Conservation (phyloP, 2,113 vertebrate genomes). For the Ibidorhyncha struthersii region DNA sequence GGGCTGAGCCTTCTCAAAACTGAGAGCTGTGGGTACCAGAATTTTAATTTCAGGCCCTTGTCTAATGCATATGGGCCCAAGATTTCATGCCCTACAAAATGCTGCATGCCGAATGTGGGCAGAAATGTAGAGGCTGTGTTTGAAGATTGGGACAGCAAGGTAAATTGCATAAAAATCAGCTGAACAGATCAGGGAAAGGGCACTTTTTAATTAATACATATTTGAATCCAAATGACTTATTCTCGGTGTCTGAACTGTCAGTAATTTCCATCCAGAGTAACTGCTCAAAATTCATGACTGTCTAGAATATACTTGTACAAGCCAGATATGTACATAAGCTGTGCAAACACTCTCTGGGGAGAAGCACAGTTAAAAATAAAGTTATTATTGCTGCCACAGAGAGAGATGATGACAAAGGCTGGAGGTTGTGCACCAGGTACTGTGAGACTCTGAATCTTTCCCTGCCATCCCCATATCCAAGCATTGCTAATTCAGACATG, state of each 20-base stretch:
- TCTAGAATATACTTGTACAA: neutral
- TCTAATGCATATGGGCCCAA: neutral
- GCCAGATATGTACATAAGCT: neutral
- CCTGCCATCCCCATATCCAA: neutral
- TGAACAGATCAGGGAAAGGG: neutral
- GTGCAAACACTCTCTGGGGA: conserved; percentile 15
- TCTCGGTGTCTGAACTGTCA: neutral
- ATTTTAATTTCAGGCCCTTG: conserved; percentile 15
- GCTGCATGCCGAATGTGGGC: neutral
- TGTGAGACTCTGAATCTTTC: neutral
- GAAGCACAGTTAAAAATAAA: conserved; percentile 44
- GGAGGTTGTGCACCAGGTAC: neutral
- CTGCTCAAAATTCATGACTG: conserved; percentile 36
- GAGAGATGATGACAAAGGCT: neutral
- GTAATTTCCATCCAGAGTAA: conserved; percentile 34
- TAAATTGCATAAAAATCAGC: conserved; percentile 1
- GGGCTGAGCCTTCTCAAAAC: neutral
- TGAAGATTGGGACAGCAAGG: neutral
- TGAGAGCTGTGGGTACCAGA: neutral
- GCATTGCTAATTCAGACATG: neutral
- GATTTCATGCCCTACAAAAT: neutral
- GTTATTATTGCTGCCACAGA: neutral
- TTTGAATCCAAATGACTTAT: neutral
- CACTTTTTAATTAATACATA: neutral
- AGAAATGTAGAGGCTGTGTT: neutral